phyloP scores from a whole-genome alignment of 2,888 invertebrate species.

The Acanthoscelides obtectus region DNA sequence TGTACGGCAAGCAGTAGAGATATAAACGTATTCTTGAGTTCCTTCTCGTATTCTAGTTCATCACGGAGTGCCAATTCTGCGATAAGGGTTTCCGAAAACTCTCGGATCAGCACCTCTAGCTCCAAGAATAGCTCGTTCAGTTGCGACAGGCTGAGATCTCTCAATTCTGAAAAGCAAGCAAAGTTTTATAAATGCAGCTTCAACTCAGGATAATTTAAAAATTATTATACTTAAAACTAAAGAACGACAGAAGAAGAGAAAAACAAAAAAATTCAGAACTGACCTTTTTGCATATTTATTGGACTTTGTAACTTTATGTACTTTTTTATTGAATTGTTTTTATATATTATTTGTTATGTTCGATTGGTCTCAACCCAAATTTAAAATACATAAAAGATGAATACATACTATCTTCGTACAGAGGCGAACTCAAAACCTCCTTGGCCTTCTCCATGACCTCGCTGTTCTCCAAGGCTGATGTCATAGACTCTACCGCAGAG shows the following conservation, averaged over 20 bases:
- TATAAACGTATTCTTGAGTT: conserved; percentile 96
- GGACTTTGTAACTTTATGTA: too few species aligned
- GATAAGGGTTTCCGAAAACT: conserved; percentile 95
- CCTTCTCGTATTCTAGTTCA: conserved; percentile 97
- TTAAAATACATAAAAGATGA: too few species aligned
- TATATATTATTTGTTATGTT: too few species aligned
- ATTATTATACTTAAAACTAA: too few species aligned
- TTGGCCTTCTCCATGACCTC: conserved; percentile 80
- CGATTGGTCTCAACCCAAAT: too few species aligned
- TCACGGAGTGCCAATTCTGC: conserved; percentile 93
- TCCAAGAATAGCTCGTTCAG: conserved; percentile 93
- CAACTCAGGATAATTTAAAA: too few species aligned
- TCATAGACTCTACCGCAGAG: conserved; percentile 62
- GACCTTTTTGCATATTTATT: too few species aligned
- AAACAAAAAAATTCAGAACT: too few species aligned
- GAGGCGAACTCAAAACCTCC: conserved; percentile 77
- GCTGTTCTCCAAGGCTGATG: conserved; percentile 55
- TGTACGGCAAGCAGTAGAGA: conserved; percentile 92
- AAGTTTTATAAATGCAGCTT: too few species aligned
- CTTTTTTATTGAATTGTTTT: too few species aligned
- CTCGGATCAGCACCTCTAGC: conserved; percentile 90
- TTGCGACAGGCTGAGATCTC: conserved; percentile 81
- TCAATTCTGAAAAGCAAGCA: conserved; percentile 67
- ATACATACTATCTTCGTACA: conserved; percentile 84
- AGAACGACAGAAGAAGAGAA: too few species aligned